These are phyloP conservation scores for Salpingus planirostris DNA, from an alignment of 2,888 invertebrate genomes.

Conservation along the genomic window DNA sequence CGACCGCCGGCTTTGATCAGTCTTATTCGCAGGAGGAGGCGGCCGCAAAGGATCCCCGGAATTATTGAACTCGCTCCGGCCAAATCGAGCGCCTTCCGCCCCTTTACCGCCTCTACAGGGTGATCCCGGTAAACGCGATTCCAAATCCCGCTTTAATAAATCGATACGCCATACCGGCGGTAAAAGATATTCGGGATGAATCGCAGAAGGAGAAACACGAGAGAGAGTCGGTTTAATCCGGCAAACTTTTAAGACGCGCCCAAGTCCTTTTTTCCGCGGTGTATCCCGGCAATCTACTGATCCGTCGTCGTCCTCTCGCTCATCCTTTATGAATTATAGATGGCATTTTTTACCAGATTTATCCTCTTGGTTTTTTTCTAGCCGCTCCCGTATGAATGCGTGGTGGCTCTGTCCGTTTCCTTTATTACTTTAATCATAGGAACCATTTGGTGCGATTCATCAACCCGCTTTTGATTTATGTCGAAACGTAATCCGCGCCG, in stretches of 20 bases:
- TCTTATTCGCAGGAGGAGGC: slow-evolving; percentile 13
- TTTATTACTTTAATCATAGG: slow-evolving; percentile 44
- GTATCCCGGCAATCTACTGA: slow-evolving; percentile 27
- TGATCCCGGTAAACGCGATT: too few species aligned
- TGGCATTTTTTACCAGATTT: slow-evolving; percentile 38
- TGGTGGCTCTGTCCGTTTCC: slow-evolving; percentile 33
- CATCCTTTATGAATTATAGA: slow-evolving; percentile 42
- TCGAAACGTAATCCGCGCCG: neutral
- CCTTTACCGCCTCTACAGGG: too few species aligned
- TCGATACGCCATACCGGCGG: too few species aligned
- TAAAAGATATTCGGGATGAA: too few species aligned
- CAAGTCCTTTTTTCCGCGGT: slow-evolving; percentile 12
- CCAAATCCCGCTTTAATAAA: too few species aligned
- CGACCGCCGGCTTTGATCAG: slow-evolving; percentile 21
- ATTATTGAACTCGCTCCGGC: slow-evolving; percentile 11
- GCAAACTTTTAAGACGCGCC: slow-evolving; percentile 17
- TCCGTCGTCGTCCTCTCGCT: slow-evolving; percentile 29
- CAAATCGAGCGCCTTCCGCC: slow-evolving; percentile 19
- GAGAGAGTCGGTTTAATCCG: too few species aligned
- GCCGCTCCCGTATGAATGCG: too few species aligned
- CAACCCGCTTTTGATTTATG: slow-evolving; percentile 36
- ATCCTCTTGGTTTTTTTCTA: too few species aligned
- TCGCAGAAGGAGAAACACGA: too few species aligned
- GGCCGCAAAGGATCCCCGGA: slow-evolving; percentile 3
- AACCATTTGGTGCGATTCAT: slow-evolving; percentile 43